Conservation (phyloP, 2,888 invertebrate species). For the Mayetiola destructor region DNA sequence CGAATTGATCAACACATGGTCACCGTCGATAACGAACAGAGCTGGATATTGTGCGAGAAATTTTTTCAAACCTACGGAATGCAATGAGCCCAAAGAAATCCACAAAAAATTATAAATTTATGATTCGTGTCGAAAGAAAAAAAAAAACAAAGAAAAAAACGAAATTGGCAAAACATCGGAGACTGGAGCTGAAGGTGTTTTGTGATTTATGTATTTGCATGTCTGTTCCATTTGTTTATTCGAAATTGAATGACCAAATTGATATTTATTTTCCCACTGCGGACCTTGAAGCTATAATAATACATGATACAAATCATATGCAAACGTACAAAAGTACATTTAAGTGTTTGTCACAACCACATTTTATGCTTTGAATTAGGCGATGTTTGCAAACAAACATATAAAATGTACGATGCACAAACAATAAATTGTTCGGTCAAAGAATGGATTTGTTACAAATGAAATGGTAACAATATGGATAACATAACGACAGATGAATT, state of each 20-base stretch:
- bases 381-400: not conserved
- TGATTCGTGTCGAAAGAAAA: too few species aligned
- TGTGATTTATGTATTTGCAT: not conserved
- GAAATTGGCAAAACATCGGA: too few species aligned
- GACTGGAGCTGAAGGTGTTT: not conserved
- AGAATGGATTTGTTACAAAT: not conserved
- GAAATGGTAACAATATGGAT: not conserved
- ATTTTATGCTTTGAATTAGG: too few species aligned
- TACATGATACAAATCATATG: not conserved
- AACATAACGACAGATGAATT: not conserved
- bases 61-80: slow-evolving; percentile 65
- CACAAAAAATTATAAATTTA: too few species aligned
- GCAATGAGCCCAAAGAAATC: too few species aligned
- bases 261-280: not conserved
- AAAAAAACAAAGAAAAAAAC: not conserved
- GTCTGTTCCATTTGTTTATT: not conserved
- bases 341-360: too few species aligned
- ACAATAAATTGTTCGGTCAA: not conserved
- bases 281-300: too few species aligned
- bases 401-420: not conserved
- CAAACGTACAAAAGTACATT: too few species aligned
- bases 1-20: slow-evolving; percentile 74
- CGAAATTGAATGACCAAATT: not conserved
- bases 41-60: slow-evolving; percentile 94
- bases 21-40: slow-evolving; percentile 87